These are phyloP conservation scores for Tachysurus vachellii DNA, from an alignment of 2,113 vertebrate species.

Conservation along the genomic window DNA sequence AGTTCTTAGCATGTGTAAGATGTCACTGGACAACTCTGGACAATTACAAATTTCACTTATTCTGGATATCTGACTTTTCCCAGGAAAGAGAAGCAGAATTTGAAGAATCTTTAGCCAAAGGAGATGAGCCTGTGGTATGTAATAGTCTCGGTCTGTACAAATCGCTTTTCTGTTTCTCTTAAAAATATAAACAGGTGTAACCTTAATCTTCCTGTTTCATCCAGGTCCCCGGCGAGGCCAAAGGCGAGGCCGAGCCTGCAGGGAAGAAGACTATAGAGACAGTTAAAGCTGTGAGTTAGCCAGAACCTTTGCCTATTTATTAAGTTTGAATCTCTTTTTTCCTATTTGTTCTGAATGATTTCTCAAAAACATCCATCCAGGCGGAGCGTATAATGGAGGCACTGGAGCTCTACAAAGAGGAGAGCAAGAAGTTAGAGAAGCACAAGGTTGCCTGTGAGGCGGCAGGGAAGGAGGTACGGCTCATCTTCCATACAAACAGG, in stretches of 20 bases:
- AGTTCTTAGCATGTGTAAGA: not conserved
- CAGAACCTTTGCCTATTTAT: not conserved
- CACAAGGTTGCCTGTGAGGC: constrained; percentile 80
- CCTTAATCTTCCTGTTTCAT: not conserved
- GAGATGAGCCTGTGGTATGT: constrained; percentile 87
- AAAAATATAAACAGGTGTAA: not conserved
- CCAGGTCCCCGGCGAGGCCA: constrained; percentile 89
- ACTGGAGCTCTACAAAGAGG: constrained; percentile 86
- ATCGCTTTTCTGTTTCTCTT: not conserved
- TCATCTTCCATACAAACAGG: too few species aligned
- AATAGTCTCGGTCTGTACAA: not conserved
- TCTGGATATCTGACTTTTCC: constrained; percentile 2
- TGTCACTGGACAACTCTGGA: not conserved
- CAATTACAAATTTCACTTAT: not conserved
- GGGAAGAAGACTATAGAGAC: constrained; percentile 93
- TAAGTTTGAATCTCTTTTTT: not conserved
- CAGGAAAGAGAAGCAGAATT: constrained; percentile 93
- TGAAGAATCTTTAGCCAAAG: constrained; percentile 89
- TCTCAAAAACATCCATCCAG: constrained; percentile 63
- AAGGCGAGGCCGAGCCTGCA: constrained; percentile 84
- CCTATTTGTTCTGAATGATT: not conserved
- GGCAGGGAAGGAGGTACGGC: constrained; percentile 85
- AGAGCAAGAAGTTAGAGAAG: constrained; percentile 82
- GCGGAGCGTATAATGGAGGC: constrained; percentile 97
- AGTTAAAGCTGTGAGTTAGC: constrained; percentile 88